These are phyloP conservation scores for Actenoides hombroni DNA, from an alignment of 2,113 vertebrate species.

Conservation along the genomic window DNA sequence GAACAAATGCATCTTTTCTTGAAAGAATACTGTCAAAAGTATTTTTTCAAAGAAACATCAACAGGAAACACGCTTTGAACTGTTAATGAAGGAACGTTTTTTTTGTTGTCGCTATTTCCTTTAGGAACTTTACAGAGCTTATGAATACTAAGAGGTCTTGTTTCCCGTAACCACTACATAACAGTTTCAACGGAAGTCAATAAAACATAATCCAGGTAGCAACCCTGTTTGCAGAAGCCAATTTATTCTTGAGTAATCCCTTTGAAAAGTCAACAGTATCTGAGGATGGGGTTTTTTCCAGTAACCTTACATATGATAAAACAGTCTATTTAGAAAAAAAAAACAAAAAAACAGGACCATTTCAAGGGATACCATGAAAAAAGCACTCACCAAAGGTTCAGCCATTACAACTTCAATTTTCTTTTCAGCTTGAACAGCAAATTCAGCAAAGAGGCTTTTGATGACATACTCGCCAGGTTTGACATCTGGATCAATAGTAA, in stretches of 20 bases:
- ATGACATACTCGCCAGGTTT: conserved; percentile 99
- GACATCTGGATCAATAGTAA: conserved; percentile 97
- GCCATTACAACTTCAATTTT: conserved; percentile 99
- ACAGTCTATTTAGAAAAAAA: neutral
- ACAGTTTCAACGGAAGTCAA: neutral
- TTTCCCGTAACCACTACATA: neutral
- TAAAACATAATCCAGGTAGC: neutral
- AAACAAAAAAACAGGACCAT: neutral
- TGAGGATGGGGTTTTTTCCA: neutral
- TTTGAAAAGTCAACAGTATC: neutral
- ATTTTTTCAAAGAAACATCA: neutral
- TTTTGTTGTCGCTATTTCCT: neutral
- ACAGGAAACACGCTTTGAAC: neutral
- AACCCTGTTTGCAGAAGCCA: neutral
- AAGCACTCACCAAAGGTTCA: conserved; percentile 93
- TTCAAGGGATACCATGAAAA: neutral
- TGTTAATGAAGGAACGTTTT: neutral
- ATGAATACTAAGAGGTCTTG: neutral
- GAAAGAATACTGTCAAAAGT: neutral
- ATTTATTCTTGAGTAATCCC: neutral
- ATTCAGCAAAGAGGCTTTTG: conserved; percentile 98
- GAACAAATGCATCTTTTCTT: neutral
- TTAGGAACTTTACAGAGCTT: neutral
- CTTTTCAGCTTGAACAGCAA: conserved; percentile 97
- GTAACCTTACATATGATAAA: neutral